Conservation (phyloP, 2,888 invertebrate genomes). For the Theodoxus fluviatilis region DNA sequence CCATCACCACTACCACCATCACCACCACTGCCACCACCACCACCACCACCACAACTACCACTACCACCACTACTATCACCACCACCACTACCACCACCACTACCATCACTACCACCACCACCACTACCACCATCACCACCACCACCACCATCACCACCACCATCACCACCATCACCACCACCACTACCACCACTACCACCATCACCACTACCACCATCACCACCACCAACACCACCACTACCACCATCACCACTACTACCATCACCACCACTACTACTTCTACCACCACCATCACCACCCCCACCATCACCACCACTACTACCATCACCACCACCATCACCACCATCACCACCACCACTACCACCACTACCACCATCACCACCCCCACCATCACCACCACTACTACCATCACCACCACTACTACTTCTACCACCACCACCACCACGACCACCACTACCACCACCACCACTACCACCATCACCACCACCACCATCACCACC, state of each 20-base stretch:
- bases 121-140: constrained; percentile 20
- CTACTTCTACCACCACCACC: too few relatives aligned
- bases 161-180: constrained; percentile 15
- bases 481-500: background rate
- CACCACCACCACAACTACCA: too few relatives aligned
- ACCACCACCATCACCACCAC: constrained; percentile 19
- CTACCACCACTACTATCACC: constrained; percentile 20
- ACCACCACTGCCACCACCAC: constrained; percentile 18
- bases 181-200: constrained; percentile 13
- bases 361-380: too few relatives aligned
- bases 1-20: constrained; percentile 17
- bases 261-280: too few relatives aligned
- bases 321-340: too few relatives aligned
- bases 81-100: constrained; percentile 23
- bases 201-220: too few relatives aligned
- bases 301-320: too few relatives aligned
- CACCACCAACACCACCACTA: too few relatives aligned
- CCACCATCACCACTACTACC: constrained; percentile 18
- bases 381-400: too few relatives aligned
- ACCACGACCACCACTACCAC: constrained; percentile 7
- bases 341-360: too few relatives aligned
- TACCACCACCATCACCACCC: too few relatives aligned
- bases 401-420: too few relatives aligned
- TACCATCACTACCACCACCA: constrained; percentile 22
- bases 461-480: constrained; percentile 15